Evolutionary conservation across 2,797 vertebrate genomes (phyloP), one percentile per base, ranked within the genome.

Genomic region (Poecilia velifera): DNA sequence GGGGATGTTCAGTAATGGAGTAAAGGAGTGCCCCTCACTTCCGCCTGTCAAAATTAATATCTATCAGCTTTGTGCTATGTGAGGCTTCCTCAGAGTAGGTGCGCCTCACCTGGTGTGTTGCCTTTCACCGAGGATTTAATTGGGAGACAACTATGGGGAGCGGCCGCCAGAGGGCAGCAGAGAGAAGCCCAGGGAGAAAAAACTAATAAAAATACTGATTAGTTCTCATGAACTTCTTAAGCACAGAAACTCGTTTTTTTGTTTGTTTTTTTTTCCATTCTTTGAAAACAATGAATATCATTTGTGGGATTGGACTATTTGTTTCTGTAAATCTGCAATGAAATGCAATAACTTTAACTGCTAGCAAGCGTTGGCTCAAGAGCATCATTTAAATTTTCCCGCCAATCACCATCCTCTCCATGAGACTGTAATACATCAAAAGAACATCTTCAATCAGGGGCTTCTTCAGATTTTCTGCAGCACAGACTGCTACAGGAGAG

Each of bases 91-190:
- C 59, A 46, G 18, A 76, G 31, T 13, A 43, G 66, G 66, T n/a
- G n/a, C 66, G 14, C 41, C 66, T 70, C 66, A 70, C 34, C 36
- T n/a, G 28, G 20, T 43, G 8, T 39, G 74, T 6, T 28, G 59
- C 70, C 3, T 36, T n/a, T 76, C 31, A 25, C 3, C 18, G 45
- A 70, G 22, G 18, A 31, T 55, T 47, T 14, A 45, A 46, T 6
- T 16, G 10, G 64, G 6, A 28, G 53, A 34, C 18, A 25, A 46
- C 12, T 25, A n/a, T 4, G 39, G 6, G 14, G 36, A n/a, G n/a
- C 2, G 1, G 28, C 87, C 92, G 18, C 84, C 51, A 93, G 94
- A 81, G 88, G 91, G 88, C 76, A 84, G 7, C 83, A 92, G 79
- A 88, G 86, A 14, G 66, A 51, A 1, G n/a, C 13, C 57, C 6